phyloP scores from a whole-genome alignment of 2,797 vertebrate genomes.

The Lutra lutra region DNA sequence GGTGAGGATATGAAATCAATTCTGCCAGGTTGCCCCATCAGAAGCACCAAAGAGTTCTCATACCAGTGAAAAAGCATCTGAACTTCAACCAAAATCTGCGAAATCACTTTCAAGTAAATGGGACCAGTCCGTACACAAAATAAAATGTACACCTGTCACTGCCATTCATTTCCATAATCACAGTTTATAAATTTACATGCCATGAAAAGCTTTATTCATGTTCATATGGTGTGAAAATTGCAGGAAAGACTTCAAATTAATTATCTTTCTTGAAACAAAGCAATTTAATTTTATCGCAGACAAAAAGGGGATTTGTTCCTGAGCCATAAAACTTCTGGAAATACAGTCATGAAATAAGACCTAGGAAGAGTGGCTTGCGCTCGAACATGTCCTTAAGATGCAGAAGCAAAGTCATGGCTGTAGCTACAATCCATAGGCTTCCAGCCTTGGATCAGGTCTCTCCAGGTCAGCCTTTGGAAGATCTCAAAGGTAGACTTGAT shows the following conservation, averaged over 20 bases:
- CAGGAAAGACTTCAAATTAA: constrained; percentile 87
- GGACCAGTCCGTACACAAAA: constrained; percentile 73
- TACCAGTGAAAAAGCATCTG: constrained; percentile 15
- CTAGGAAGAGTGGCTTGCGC: constrained; percentile 58
- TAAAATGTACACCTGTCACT: constrained; percentile 83
- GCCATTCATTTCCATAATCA: constrained; percentile 82
- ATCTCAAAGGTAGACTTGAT: constrained; percentile 44
- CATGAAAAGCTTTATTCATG: constrained; percentile 85
- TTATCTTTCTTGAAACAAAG: constrained; percentile 83
- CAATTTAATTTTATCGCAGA: constrained; percentile 82
- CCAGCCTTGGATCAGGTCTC: constrained; percentile 54
- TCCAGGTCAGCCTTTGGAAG: constrained; percentile 21
- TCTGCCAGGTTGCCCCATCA: neutral
- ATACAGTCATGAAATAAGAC: constrained; percentile 75
- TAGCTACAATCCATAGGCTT: constrained; percentile 61
- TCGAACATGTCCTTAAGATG: constrained; percentile 72
- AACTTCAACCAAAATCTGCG: constrained; percentile 73
- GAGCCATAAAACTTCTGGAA: constrained; percentile 80
- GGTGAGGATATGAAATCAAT: neutral
- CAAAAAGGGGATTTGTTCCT: constrained; percentile 79
- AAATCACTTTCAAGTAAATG: constrained; percentile 68
- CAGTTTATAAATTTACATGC: constrained; percentile 83
- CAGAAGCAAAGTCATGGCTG: constrained; percentile 74
- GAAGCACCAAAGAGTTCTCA: constrained; percentile 23
- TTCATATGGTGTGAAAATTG: constrained; percentile 85